phyloP scores from a whole-genome alignment of 2,797 vertebrate species.

The Alfaro cultratus region DNA sequence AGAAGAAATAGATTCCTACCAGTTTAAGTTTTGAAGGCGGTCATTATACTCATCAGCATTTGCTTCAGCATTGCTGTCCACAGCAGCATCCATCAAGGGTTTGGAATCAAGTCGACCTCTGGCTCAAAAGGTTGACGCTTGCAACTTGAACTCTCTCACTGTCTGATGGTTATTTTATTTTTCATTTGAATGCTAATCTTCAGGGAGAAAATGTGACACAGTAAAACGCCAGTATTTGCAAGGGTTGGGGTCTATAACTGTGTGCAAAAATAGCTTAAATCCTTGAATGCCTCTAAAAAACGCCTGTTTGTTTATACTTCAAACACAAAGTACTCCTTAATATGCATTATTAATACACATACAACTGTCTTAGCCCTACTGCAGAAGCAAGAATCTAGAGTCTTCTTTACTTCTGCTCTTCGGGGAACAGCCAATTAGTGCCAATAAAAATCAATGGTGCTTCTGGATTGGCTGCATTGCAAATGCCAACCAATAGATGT shows the following conservation, averaged over 20 bases:
- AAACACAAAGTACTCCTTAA: background rate
- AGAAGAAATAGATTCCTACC: background rate
- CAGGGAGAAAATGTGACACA: background rate
- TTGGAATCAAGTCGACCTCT: background rate
- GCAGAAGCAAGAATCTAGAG: too few species aligned
- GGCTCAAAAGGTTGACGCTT: background rate
- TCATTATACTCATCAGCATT: background rate
- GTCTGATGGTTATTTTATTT: background rate
- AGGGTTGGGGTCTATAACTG: background rate
- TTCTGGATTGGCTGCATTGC: background rate
- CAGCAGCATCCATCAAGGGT: background rate
- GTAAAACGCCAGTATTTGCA: background rate
- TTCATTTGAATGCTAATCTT: background rate
- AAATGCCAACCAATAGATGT: background rate
- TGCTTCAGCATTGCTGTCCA: background rate
- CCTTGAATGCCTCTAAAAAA: background rate
- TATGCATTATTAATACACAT: background rate
- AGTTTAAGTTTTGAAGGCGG: background rate
- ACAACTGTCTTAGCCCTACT: background rate
- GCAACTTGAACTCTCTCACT: background rate
- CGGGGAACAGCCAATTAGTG: background rate
- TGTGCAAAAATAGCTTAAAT: background rate
- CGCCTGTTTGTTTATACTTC: background rate
- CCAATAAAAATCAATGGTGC: background rate
- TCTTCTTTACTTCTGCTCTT: background rate